Evolutionary conservation across 1,140 invertebrate genomes (phyloP).

Genomic region (Lethrus apterus): DNA sequence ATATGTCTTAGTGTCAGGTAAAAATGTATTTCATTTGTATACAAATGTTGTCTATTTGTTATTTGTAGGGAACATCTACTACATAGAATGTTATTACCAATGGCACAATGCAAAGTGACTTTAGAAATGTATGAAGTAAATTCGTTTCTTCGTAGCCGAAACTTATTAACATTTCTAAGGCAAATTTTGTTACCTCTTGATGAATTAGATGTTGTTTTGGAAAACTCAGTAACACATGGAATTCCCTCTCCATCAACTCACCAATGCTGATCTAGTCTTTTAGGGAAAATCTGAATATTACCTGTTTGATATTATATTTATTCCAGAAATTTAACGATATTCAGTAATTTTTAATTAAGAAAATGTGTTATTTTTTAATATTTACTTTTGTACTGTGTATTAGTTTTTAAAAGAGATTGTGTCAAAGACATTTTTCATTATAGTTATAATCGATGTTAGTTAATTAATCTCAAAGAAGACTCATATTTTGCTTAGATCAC

Average conservation of each 20-base stretch:
- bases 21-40: slow-evolving; percentile 20
- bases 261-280: slow-evolving; percentile 9
- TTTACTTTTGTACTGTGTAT: no score
- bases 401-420: no score
- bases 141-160: slow-evolving; percentile 83
- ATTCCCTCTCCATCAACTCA: slow-evolving; percentile 53
- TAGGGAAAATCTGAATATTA: slow-evolving; percentile 5
- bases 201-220: slow-evolving; percentile 87
- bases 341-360: slow-evolving; percentile 1
- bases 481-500: no score
- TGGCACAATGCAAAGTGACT: slow-evolving; percentile 79
- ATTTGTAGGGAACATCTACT: slow-evolving; percentile 81
- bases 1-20: slow-evolving; percentile 85
- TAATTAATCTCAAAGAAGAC: no score
- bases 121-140: slow-evolving; percentile 92
- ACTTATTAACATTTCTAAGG: slow-evolving; percentile 78
- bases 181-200: slow-evolving; percentile 88
- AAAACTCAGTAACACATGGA: slow-evolving; percentile 91
- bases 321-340: background rate
- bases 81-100: slow-evolving; percentile 78
- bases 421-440: no score
- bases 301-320: slow-evolving; percentile 3
- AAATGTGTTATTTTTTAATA: background rate
- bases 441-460: no score
- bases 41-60: background rate